Conservation (phyloP, 2,797 vertebrate species). For the Setipinna tenuifilis region DNA sequence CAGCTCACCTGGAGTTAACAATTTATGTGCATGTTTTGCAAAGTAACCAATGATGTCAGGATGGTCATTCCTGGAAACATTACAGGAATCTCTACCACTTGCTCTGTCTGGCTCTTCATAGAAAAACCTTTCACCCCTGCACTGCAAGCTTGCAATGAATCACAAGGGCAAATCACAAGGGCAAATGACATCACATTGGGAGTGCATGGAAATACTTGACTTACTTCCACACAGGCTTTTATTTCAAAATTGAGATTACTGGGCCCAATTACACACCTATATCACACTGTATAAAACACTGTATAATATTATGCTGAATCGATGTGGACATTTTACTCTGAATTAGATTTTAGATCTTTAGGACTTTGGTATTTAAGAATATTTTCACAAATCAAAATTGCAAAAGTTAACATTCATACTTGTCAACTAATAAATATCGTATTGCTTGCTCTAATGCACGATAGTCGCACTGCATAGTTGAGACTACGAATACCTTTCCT, state of each 20-base stretch:
- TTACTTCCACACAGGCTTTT: not conserved
- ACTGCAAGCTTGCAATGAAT: not conserved
- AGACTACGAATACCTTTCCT: not conserved
- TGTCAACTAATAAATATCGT: not conserved
- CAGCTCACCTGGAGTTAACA: not conserved
- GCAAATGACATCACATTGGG: not conserved
- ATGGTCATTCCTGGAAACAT: too few species aligned
- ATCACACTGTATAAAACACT: not conserved
- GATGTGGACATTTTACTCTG: not conserved
- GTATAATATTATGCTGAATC: not conserved
- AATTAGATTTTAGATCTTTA: not conserved
- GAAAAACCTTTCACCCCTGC: not conserved
- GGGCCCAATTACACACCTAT: not conserved
- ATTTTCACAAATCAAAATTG: not conserved
- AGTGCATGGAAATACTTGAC: not conserved
- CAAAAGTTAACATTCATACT: not conserved
- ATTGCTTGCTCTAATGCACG: not conserved
- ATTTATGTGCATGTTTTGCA: not conserved
- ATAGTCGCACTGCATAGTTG: too few species aligned
- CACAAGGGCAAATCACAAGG: too few species aligned
- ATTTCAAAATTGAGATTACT: not conserved
- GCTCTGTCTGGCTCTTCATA: not conserved
- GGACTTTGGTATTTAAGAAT: not conserved
- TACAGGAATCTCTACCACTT: not conserved
- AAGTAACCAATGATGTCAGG: not conserved